Percentiles rank a stretch among this genome's conserved stretches.
Conservation (phyloP, 2,797 vertebrate genomes). For the Amazona ochrocephala region DNA sequence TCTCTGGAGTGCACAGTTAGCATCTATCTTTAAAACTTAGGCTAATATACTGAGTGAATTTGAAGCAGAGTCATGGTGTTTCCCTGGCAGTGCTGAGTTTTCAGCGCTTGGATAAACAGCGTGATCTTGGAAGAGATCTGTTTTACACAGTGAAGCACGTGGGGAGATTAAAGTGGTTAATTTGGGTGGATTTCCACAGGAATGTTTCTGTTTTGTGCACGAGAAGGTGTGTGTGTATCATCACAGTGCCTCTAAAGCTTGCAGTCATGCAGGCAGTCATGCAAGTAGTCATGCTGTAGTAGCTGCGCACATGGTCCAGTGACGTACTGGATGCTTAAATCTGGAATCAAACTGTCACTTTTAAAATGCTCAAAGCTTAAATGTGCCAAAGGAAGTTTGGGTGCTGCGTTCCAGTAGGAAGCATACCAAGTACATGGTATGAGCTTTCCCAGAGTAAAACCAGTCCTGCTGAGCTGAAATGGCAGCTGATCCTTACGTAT, state of each 20-base stretch:
- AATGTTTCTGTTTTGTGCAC: not conserved
- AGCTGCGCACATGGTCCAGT: not conserved
- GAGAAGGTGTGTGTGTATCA: not conserved
- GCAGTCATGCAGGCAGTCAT: rapidly evolving
- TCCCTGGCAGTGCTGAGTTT: not conserved
- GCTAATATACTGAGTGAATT: not conserved
- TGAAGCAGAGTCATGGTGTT: not conserved
- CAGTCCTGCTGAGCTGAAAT: not conserved
- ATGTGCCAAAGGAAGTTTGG: not conserved
- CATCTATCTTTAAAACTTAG: not conserved
- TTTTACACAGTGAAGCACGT: not conserved
- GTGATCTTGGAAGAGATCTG: not conserved
- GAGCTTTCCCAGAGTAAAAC: not conserved
- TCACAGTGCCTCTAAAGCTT: not conserved
- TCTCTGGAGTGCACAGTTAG: not conserved
- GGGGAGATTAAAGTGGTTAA: not conserved
- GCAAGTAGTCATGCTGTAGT: not conserved
- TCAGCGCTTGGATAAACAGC: not conserved
- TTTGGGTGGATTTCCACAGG: not conserved
- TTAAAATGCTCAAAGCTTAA: not conserved
- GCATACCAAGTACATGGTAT: not conserved
- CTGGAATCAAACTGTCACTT: not conserved
- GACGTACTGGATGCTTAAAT: not conserved
- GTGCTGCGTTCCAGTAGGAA: not conserved
- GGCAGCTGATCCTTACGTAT: not conserved